Conservation (phyloP, 2,888 invertebrate genomes). For the Euclidia mi region DNA sequence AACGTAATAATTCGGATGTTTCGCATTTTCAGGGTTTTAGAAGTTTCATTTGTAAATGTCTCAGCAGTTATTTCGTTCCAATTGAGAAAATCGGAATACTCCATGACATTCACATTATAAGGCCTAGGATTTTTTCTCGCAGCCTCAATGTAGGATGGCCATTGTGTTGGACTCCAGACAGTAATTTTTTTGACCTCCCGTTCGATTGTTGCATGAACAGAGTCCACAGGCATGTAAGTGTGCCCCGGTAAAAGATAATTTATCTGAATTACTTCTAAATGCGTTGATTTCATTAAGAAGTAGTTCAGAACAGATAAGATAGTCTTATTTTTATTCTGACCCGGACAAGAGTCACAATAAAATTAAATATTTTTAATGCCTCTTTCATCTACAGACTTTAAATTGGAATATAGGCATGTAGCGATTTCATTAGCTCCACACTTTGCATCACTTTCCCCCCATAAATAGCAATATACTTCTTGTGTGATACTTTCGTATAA, state of each 20-base stretch:
- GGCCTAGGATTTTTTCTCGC: not conserved
- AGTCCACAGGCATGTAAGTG: conserved; percentile 9
- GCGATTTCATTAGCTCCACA: conserved; percentile 7
- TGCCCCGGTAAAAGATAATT: conserved; percentile 3
- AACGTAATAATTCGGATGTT: not conserved
- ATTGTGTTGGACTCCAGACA: conserved; percentile 9
- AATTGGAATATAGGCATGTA: not conserved
- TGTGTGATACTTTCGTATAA: conserved; percentile 50
- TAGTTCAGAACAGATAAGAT: not conserved
- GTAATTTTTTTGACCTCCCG: not conserved
- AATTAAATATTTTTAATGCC: conserved; percentile 2
- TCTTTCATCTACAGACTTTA: conserved; percentile 5
- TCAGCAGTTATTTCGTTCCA: not conserved
- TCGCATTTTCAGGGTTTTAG: not conserved
- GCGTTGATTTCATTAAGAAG: not conserved
- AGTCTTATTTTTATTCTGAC: conserved; percentile 5
- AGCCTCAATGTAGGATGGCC: not conserved
- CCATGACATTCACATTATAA: conserved; percentile 2
- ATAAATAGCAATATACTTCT: conserved; percentile 50
- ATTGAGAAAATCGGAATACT: not conserved
- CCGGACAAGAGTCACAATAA: conserved; percentile 6
- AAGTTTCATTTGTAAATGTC: not conserved
- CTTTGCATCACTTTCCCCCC: conserved; percentile 50
- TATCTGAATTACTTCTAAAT: conserved; percentile 8
- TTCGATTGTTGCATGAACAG: not conserved